phyloP scores from a whole-genome alignment of 2,797 vertebrate species.

The Mormyrus proboscirostris region DNA sequence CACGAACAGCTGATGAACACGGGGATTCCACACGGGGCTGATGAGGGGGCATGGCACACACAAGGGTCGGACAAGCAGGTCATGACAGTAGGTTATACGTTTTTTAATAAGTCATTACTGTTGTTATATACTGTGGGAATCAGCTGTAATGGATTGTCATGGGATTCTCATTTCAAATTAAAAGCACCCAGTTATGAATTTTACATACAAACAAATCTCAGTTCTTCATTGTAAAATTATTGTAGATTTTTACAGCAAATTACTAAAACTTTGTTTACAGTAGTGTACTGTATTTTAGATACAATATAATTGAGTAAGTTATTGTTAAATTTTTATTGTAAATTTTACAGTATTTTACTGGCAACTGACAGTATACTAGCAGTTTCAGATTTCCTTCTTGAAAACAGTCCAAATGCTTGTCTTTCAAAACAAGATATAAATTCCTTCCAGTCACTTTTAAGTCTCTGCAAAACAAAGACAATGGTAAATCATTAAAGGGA shows the following conservation, averaged over 20 bases:
- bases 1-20: too few species aligned
- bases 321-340: not conserved
- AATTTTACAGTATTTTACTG: not conserved
- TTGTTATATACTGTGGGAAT: not conserved
- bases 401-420: not conserved
- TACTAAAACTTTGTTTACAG: not conserved
- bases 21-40: too few species aligned
- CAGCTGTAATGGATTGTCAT: not conserved
- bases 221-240: not conserved
- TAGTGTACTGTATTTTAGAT: not conserved
- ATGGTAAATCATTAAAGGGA: not conserved
- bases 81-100: not conserved
- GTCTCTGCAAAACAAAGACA: not conserved
- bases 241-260: not conserved
- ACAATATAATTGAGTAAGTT: not conserved
- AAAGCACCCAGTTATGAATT: not conserved
- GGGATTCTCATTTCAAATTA: not conserved
- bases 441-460: not conserved
- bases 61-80: too few species aligned
- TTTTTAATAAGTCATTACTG: not conserved
- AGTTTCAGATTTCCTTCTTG: not conserved
- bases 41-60: too few species aligned
- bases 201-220: not conserved
- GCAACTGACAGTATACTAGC: not conserved
- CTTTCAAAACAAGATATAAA: not conserved